Base-by-base conservation (phyloP, 2,888 invertebrate genomes). In the Atethmia centrago region DNA sequence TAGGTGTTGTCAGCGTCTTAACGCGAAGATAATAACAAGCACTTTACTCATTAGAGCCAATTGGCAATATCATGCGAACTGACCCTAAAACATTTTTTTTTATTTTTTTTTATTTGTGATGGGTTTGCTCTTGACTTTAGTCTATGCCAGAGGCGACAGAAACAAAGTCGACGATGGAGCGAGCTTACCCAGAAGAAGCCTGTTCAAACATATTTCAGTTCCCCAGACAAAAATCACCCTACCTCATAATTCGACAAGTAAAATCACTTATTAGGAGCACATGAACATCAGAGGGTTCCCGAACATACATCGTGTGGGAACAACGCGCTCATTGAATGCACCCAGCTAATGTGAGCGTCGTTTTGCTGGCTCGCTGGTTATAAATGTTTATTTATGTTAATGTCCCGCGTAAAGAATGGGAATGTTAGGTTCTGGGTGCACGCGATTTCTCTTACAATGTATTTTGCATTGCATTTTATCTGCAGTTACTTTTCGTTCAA, bases 321-420 rank as follows among this genome's bases (percentile, higher is more conserved):
- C 66, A 76, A 56, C 47, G 55, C 66, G 64, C 51, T 65, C 66
- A 85, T 79, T 85, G 83, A 84, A 85, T 78, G 76, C 68, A 47
- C 47, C 51, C 19, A 61, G 74, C 70, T 82, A 85, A 84, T 76
- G 82, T 79, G 71, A 65, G 58, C 69, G 71, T 73, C 85, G 78
- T 71, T 85, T 85, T 77, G 73, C 73, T 68, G 70, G 79, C 72
- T 77, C 75, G 82, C 76, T 86, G 67, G 79, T 85, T 78, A 84
- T 84, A 88, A 88, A 88, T 88, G 88, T 89, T 87, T 90, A 87
- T 90, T 91, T 90, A 89, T 90, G 89, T 87, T 86, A 90, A 91
- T 89, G 80, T 77, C 16, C 49, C 67, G 71, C 80, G 83, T 87
- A 88, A 87, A 87, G 85, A 83, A 84, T 86, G 80, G 56, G 56